These are phyloP conservation scores for Microtus oregoni DNA, from an alignment of 2,113 vertebrate species.

Conservation along the genomic window DNA sequence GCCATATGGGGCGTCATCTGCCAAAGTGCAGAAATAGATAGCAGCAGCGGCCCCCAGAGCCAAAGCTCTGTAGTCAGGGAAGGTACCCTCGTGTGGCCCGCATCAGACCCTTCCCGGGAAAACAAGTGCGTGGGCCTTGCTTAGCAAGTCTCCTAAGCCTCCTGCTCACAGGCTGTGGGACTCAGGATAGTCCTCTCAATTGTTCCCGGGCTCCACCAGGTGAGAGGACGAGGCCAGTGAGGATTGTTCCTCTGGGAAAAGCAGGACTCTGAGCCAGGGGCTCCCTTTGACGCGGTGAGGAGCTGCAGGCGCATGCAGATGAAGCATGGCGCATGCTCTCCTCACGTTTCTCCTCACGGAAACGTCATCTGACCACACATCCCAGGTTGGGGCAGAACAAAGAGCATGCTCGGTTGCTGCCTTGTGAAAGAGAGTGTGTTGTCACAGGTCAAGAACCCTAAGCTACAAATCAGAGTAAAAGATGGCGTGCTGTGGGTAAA, in stretches of 20 bases:
- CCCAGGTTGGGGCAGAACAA: background rate
- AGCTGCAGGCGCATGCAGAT: background rate
- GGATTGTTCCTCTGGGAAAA: background rate
- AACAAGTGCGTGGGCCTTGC: background rate
- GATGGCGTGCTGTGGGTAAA: background rate
- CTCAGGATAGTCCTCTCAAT: background rate
- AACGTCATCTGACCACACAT: background rate
- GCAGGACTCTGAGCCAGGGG: background rate
- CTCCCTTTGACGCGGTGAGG: background rate
- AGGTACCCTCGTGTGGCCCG: background rate
- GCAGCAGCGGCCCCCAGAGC: background rate
- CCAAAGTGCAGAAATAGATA: constrained; percentile 40
- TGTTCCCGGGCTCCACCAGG: background rate
- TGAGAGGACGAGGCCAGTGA: background rate
- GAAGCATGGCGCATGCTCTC: background rate
- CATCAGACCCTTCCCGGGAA: background rate
- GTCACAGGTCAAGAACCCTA: background rate
- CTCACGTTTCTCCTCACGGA: background rate
- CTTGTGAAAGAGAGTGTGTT: background rate
- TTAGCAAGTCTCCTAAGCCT: background rate
- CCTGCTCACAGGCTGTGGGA: background rate
- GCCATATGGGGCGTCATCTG: background rate
- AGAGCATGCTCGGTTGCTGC: background rate
- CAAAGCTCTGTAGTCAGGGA: background rate
- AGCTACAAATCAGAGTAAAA: background rate